Base-by-base conservation (phyloP, 2,797 vertebrate species). In the Babyrousa celebensis region DNA sequence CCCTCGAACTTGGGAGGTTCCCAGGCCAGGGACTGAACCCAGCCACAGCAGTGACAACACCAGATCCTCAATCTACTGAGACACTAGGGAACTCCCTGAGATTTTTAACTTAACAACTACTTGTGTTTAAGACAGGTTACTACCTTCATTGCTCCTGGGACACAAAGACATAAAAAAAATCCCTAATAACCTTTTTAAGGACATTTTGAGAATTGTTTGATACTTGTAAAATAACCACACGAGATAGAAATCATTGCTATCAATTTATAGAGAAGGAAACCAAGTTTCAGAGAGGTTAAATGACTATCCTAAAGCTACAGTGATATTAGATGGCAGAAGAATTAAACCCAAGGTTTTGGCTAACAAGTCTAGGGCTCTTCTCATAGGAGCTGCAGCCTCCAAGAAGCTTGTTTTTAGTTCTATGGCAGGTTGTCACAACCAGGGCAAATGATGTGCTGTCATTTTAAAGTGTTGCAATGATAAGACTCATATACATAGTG, bases 21-120 rank as follows among this genome's bases (percentile, higher is more conserved):
- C 43, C 43, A 48, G 43, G 43, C 43, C 43, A 48, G 43, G 43
- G 43, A 48, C 9, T 7, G 43, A 48, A 48, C 43, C 43, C 43
- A 48, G 9, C 43, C 43, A 48, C 43, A 48, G 43, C 43, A 48
- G 43, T 48, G 43, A 48, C 43, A 48, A 48, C 43, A 48, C 43
- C 9, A 10, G 6, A 48, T 10, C 43, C 43, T 48, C 43, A 48
- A 48, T 48, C 43, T 48, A 48, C 43, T 10, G 43, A 48, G 43
- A 48, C 43, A 10, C 43, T 48, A 48, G 43, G 43, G 43, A 7
- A 10, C 43, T 48, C 43, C 43, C 43, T 48, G 20, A 83, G 32
- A 78, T 68, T 75, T 92, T 71, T n/a, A 94, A 67, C 79, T 96
- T 71, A 84, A 63, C 48, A 94, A 96, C 36, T 83, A 84, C 16